Evolutionary conservation across 2,113 vertebrate species (phyloP).

Genomic region (Lathamus discolor): DNA sequence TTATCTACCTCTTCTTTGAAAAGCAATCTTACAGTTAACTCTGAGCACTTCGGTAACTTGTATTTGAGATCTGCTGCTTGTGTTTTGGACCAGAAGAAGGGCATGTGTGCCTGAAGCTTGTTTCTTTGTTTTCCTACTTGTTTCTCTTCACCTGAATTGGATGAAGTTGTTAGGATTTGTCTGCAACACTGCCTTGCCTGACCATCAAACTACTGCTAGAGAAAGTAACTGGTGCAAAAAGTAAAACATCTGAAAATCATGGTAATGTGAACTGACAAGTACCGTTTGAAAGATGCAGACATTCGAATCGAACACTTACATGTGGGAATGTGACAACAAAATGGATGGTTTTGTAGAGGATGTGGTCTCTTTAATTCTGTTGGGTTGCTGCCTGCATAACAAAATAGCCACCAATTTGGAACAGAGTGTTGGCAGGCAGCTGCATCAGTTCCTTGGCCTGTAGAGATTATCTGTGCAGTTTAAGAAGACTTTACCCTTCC

Average conservation of each 20-base stretch:
- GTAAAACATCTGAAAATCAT: not conserved
- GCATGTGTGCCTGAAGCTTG: not conserved
- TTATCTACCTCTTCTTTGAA: not conserved
- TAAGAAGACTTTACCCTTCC: not conserved
- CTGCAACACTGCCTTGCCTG: not conserved
- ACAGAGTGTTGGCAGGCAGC: not conserved
- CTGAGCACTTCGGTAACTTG: not conserved
- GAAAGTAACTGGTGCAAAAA: not conserved
- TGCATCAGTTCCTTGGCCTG: not conserved
- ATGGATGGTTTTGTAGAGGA: not conserved
- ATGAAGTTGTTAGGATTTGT: not conserved
- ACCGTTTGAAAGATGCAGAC: fast-evolving
- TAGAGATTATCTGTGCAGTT: not conserved
- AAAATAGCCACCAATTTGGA: not conserved
- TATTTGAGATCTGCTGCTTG: not conserved
- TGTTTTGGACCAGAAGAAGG: not conserved
- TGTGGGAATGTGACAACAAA: not conserved
- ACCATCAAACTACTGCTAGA: not conserved
- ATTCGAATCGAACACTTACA: not conserved
- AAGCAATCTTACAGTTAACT: not conserved
- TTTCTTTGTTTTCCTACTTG: not conserved
- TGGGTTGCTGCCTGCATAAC: too few relatives aligned
- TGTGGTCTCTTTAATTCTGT: not conserved
- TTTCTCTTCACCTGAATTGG: not conserved
- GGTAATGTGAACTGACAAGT: not conserved